Percentiles rank a stretch among this genome's conserved stretches.
These are phyloP conservation scores for Prosapia bicincta DNA, from an alignment of 2,888 invertebrate species.

Conservation along the genomic window DNA sequence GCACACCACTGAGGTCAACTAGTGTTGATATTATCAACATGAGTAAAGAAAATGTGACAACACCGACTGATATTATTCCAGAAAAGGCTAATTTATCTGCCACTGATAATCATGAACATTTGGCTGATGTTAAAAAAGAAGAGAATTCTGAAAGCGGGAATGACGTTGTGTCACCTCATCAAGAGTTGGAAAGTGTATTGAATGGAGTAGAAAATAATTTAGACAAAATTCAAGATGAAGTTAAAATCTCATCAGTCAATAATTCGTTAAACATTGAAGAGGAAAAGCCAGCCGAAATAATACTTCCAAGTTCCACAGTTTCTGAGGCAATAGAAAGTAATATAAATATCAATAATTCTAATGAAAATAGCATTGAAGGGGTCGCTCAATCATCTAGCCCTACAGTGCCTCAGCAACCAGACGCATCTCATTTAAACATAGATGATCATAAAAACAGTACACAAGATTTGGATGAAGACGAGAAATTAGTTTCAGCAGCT, in stretches of 20 bases:
- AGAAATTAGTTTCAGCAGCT: constrained; percentile 46
- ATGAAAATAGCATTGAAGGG: neutral
- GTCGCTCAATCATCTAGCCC: too few species aligned
- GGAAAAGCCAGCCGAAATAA: neutral
- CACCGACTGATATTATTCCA: neutral
- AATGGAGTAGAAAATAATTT: neutral
- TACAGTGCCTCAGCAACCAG: neutral
- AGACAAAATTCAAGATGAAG: neutral
- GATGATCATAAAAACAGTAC: neutral
- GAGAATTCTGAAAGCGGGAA: neutral
- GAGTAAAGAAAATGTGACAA: neutral
- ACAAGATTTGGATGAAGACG: neutral
- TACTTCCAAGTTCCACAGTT: neutral
- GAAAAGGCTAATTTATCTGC: neutral
- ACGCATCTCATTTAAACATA: neutral
- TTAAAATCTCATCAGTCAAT: neutral
- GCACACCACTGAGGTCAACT: neutral
- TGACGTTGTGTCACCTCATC: too few species aligned
- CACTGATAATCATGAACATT: neutral
- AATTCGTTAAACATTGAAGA: neutral
- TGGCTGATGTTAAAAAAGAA: neutral
- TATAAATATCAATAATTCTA: neutral
- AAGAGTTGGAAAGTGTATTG: neutral
- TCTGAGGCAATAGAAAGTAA: neutral
- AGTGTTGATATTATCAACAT: neutral